These are phyloP conservation scores for Bufo bufo DNA, from an alignment of 2,113 vertebrate genomes.

Conservation along the genomic window DNA sequence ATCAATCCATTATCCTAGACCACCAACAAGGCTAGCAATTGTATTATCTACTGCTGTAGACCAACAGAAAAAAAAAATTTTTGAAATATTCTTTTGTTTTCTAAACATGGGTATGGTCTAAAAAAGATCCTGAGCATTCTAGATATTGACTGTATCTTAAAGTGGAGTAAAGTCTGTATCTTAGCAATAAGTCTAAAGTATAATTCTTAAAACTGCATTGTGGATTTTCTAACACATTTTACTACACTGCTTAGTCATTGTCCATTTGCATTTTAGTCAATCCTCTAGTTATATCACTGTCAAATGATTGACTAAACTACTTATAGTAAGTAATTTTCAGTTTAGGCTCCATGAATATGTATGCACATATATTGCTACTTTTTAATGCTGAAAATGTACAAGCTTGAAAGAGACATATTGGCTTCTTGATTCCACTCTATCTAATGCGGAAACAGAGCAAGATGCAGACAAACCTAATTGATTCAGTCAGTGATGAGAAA, in stretches of 20 bases:
- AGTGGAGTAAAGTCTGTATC: no score
- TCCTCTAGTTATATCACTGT: not conserved
- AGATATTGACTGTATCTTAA: no score
- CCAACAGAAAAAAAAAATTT: no score
- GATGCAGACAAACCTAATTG: conserved; percentile 5
- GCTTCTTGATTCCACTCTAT: not conserved
- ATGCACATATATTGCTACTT: not conserved
- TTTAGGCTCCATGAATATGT: not conserved
- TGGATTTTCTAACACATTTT: no score
- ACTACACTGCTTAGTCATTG: not conserved
- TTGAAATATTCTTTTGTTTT: no score
- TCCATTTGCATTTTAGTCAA: not conserved
- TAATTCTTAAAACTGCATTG: no score
- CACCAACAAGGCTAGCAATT: no score
- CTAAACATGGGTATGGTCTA: no score
- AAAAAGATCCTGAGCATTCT: no score
- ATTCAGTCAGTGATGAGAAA: conserved; percentile 16
- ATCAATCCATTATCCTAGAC: no score
- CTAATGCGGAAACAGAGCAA: conserved; percentile 8
- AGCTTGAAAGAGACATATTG: not conserved
- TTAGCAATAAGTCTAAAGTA: no score
- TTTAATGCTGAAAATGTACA: not conserved
- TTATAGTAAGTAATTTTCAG: not conserved
- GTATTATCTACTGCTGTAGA: no score
- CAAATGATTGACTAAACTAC: not conserved